Base-by-base conservation (phyloP, 1,140 invertebrate species). In the Bombus affinis region DNA sequence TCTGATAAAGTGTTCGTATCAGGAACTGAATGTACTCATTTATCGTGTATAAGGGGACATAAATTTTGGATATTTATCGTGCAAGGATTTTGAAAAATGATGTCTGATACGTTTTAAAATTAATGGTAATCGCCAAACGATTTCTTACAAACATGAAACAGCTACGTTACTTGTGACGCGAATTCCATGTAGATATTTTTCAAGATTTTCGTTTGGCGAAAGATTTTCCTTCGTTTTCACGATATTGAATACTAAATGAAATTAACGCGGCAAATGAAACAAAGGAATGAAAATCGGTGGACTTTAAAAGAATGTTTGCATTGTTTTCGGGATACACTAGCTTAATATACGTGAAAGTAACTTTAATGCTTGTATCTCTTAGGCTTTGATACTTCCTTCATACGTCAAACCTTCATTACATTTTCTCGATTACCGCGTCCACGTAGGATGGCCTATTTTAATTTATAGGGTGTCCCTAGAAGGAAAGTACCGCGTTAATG, bases 391-490 rank as follows among this genome's bases (percentile, higher is more conserved):
- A 53, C 25, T 75, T 47, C 44, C 42, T 75, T 32, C 42, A 5
- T 73, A 47, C n/a, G 39, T 73, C 37, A 72, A 73, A 73, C 42
- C 22, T 25, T 53, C 32, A 32, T 53, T 75, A 75, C 18, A 53
- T 75, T 75, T 47, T 35, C 73, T 75, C 44, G 73, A 75, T 53
- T 35, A 22, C n/a, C 10, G n/a, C 32, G 22, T 35, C 10, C 44
- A 39, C 2, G 10, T 32, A 75, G 18, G 47, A 0, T 53, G 73
- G 22, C 44, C 73, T 35, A 53, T 39, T 53, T 75, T 37, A 25
- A 75, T 53, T 75, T 35, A 75, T 39, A 75, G 72, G 42, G 72
- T 73, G n/a, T 73, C 42, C n/a, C 8, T 44, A 39, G n/a, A 47
- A 22, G 9, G 32, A 74, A 39, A 35, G 28, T 22, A 73, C n/a